Conservation (phyloP, 2,113 vertebrate species). For the Pampusana beccarii region DNA sequence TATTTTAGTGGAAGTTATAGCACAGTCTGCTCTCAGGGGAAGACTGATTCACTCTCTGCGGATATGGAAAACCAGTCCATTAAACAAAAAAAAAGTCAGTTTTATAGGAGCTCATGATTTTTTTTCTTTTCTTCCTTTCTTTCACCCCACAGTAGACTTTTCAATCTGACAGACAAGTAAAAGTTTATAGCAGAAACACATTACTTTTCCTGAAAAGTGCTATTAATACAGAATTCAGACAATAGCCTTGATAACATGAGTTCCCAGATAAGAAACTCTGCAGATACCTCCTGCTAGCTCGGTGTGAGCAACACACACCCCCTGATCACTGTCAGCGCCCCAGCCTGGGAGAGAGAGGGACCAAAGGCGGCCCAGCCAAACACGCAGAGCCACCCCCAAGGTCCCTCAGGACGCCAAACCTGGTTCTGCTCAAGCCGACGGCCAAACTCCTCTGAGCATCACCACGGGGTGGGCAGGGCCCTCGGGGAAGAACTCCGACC, state of each 20-base stretch:
- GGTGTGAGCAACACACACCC: rapidly evolving
- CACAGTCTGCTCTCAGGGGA: neutral
- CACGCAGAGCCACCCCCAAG: neutral
- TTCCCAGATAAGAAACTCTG: neutral
- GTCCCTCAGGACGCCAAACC: neutral
- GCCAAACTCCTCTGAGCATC: neutral
- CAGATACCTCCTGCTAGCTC: neutral
- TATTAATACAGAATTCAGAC: neutral
- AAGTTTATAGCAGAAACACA: neutral
- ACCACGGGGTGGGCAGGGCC: rapidly evolving
- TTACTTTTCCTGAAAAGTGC: neutral
- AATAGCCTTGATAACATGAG: neutral
- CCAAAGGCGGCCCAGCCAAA: neutral
- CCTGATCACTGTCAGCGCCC: neutral
- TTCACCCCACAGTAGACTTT: neutral
- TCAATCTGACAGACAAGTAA: neutral
- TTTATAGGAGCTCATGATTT: neutral
- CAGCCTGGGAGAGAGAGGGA: neutral
- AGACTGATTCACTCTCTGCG: neutral
- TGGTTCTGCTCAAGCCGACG: neutral
- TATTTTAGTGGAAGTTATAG: neutral
- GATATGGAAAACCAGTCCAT: neutral
- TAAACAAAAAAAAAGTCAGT: neutral
- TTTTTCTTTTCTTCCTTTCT: neutral
- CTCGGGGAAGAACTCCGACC: neutral